phyloP scores from a whole-genome alignment of 2,113 vertebrate species.

The Tauraco erythrolophus region DNA sequence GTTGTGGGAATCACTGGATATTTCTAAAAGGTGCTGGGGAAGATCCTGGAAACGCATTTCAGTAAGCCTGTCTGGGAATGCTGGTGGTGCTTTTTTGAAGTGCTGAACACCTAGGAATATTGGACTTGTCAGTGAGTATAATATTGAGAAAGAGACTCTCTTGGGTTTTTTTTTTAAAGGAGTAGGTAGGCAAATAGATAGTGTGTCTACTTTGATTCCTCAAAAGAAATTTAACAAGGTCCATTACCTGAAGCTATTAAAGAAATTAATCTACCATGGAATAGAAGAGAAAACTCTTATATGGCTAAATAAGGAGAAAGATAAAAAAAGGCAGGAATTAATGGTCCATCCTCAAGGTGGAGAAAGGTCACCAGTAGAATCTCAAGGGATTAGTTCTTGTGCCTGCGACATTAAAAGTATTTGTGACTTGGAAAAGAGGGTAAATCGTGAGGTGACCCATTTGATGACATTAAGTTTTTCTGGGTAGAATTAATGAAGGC shows the following conservation, averaged over 20 bases:
- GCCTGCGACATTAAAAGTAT: background rate
- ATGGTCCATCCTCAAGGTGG: background rate
- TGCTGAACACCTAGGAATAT: background rate
- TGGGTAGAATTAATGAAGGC: background rate
- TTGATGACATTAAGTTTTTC: background rate
- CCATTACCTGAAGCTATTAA: conserved; percentile 36
- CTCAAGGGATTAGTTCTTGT: background rate
- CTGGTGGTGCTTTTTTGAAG: background rate
- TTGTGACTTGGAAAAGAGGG: background rate
- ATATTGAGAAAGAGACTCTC: background rate
- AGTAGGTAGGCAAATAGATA: background rate
- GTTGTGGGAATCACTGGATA: background rate
- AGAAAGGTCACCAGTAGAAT: background rate
- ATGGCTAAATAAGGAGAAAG: background rate
- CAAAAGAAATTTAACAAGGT: background rate
- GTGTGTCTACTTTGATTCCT: conserved; percentile 7
- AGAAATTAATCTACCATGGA: conserved; percentile 24
- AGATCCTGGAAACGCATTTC: background rate
- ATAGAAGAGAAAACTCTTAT: background rate
- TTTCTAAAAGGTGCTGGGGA: background rate
- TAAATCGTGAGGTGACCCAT: background rate
- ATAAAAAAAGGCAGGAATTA: background rate
- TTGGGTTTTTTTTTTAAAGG: background rate
- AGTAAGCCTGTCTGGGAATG: background rate
- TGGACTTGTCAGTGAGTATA: background rate